Evolutionary conservation across 2,113 vertebrate genomes (phyloP).

Genomic region (Colinus virginianus): DNA sequence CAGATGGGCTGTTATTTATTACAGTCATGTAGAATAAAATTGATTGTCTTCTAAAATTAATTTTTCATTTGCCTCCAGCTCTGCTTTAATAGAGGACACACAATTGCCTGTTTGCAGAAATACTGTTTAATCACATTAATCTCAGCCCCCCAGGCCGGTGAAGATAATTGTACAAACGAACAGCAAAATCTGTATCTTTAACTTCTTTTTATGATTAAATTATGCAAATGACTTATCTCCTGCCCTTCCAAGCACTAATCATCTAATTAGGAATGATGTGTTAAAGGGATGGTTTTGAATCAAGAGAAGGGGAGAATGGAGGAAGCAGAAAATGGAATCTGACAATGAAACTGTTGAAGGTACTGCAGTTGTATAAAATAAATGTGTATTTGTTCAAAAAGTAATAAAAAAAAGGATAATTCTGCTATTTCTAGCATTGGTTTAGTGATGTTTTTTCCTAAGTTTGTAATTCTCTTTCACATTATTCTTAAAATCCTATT

Average conservation of each 20-base stretch:
- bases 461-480: background rate
- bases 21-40: conserved; percentile 92
- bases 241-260: conserved; percentile 92
- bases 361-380: conserved; percentile 32
- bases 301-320: conserved; percentile 72
- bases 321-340: conserved; percentile 76
- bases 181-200: conserved; percentile 91
- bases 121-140: conserved; percentile 96
- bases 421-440: background rate
- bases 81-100: conserved; percentile 90
- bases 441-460: background rate
- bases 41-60: conserved; percentile 95
- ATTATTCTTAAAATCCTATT: background rate
- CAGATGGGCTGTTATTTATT: conserved; percentile 92
- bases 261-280: conserved; percentile 93
- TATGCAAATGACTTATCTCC: conserved; percentile 91
- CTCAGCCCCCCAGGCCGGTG: conserved; percentile 84
- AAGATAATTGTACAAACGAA: conserved; percentile 93
- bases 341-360: conserved; percentile 60
- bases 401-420: conserved; percentile 11
- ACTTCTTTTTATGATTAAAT: conserved; percentile 94
- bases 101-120: conserved; percentile 89
- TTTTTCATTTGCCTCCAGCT: conserved; percentile 91
- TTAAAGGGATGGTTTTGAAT: conserved; percentile 87
- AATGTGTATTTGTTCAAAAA: conserved; percentile 46